Evolutionary conservation across 2,888 invertebrate species (phyloP), one percentile per base, ranked within the genome.

Genomic region (Therioaphis trifolii): DNA sequence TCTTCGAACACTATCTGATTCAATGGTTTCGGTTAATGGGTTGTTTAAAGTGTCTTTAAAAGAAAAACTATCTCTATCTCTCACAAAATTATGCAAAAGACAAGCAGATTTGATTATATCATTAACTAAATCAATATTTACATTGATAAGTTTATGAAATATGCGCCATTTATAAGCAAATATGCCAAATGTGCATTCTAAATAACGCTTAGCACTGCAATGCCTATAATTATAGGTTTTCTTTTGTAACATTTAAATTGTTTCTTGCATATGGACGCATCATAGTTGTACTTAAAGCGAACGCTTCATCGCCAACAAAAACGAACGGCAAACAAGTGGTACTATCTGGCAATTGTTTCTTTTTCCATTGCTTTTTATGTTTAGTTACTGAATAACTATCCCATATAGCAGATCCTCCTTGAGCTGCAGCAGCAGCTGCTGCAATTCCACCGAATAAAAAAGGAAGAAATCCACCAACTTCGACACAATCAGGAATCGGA

Each of bases 211-310:
- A 66, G 35, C 35, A 2, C 35, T 66, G 66, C 66, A 68, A 68
- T 71, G 49, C 18, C 71, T 71, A 71, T 27, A 71, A 49, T 49
- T 71, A 71, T 71, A 71, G 40, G 15, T 71, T n/a, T 49, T 40
- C 40, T 69, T 46, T 46, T 15, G 14, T 46, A 14, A 69, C 71
- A 49, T 71, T 71, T 27, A 49, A 71, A 49, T 58, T 7, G 58
- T 68, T 68, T 68, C 66, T 68, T 68, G 66, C 66, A 68, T 68
- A 68, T 68, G 21, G 66, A 0, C 66, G 66, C 66, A 68, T 68
- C 21, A 40, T 68, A 68, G 11, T 40, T 40, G 40, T 68, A 68
- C 40, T 68, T 40, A 40, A 40, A 68, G 66, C 66, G 66, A 68
- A 68, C 11, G 40, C 66, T 68, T 68, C 40, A 14, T 68, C 66